Percentiles rank a stretch among this genome's conserved stretches.
phyloP scores from a whole-genome alignment of 1,140 invertebrate species.

The Bicyclus anynana region DNA sequence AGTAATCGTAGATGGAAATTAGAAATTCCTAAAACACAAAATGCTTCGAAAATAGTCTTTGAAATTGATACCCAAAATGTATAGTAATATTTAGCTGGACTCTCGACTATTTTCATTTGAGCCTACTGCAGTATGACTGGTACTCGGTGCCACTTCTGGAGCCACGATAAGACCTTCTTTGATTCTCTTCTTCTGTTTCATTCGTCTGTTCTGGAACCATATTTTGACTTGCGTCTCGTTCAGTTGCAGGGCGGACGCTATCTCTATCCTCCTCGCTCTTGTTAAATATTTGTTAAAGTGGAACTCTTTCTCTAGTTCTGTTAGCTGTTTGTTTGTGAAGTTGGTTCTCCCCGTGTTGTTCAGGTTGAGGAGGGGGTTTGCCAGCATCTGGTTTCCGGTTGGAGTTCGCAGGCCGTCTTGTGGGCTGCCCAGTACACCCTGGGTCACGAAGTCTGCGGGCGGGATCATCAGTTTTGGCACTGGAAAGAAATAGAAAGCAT shows the following conservation, averaged over 20 bases:
- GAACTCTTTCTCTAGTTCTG: constrained; percentile 99
- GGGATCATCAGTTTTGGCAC: constrained; percentile 82
- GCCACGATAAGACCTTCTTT: constrained; percentile 88
- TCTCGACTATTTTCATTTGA: constrained; percentile 81
- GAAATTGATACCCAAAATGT: not conserved
- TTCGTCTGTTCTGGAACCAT: constrained; percentile 95
- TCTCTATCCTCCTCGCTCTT: constrained; percentile 96
- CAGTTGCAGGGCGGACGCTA: constrained; percentile 95
- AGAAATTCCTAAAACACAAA: not conserved
- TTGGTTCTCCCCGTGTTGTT: constrained; percentile 96
- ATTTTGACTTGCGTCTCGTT: constrained; percentile 97
- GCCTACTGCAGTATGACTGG: constrained; percentile 54
- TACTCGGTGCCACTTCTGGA: constrained; percentile 55
- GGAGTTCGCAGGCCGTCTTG: constrained; percentile 66
- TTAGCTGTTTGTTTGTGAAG: constrained; percentile 99
- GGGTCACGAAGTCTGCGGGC: constrained; percentile 65
- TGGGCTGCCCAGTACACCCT: constrained; percentile 54
- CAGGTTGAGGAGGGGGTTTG: constrained; percentile 78
- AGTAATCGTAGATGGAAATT: too few relatives aligned
- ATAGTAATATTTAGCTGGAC: constrained; percentile 71
- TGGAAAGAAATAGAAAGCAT: constrained; percentile 70
- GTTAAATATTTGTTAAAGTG: constrained; percentile 99
- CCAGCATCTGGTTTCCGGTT: constrained; percentile 56
- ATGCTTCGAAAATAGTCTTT: not conserved
- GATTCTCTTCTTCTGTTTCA: constrained; percentile 96